phyloP scores from a whole-genome alignment of 2,888 invertebrate genomes.

The Drosophila emarginata region DNA sequence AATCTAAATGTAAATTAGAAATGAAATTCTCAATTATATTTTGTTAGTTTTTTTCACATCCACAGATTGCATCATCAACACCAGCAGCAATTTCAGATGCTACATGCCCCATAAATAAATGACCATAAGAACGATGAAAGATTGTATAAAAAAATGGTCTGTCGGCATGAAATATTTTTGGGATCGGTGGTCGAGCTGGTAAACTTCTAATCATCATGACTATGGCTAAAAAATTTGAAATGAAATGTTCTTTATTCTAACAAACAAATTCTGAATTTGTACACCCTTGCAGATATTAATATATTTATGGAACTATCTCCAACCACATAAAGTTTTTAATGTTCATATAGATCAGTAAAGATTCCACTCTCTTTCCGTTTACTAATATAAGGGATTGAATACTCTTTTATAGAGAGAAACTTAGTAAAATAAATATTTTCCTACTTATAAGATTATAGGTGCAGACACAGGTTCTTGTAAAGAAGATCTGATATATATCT shows the following conservation, averaged over 20 bases:
- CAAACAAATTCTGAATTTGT: too few species aligned
- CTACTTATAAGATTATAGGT: too few species aligned
- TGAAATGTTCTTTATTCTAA: neutral
- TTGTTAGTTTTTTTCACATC: neutral
- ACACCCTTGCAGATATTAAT: too few species aligned
- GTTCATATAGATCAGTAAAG: too few species aligned
- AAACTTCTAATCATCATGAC: neutral
- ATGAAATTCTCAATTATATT: neutral
- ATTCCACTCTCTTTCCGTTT: too few species aligned
- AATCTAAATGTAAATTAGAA: neutral
- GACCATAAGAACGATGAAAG: neutral
- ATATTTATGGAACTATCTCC: too few species aligned
- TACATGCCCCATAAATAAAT: slow-evolving; percentile 73
- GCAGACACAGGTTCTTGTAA: too few species aligned
- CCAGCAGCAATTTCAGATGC: slow-evolving; percentile 27
- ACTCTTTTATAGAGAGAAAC: too few species aligned
- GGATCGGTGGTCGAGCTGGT: neutral
- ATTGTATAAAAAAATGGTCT: slow-evolving; percentile 3
- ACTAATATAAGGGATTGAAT: too few species aligned
- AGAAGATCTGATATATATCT: too few species aligned
- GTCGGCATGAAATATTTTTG: neutral
- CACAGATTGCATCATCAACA: neutral
- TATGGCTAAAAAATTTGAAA: neutral
- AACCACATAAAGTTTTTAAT: too few species aligned
- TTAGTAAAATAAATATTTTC: too few species aligned